These are phyloP conservation scores for Diadumene lineata DNA, from an alignment of 92 coral and sea anemone species.

Conservation along the genomic window DNA sequence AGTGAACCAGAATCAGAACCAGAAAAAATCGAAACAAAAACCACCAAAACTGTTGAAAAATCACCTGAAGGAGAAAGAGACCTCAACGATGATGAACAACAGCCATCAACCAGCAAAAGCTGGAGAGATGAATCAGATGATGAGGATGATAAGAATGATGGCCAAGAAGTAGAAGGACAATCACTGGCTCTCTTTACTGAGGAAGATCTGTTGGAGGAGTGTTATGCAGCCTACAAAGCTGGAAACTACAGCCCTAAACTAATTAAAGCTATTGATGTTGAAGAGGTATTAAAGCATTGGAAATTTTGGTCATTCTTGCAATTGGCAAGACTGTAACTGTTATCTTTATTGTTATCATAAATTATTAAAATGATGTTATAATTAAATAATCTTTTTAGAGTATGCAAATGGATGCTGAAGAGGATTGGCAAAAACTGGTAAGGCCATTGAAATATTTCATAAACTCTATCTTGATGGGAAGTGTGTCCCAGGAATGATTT, in stretches of 20 bases:
- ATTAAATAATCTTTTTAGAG: too few species aligned
- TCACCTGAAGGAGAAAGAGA: constrained; percentile 18
- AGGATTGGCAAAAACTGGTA: constrained; percentile 88
- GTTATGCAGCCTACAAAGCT: constrained; percentile 87
- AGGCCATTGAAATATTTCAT: constrained; percentile 20
- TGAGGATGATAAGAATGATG: constrained; percentile 31
- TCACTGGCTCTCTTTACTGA: constrained; percentile 70
- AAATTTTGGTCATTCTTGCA: too few species aligned
- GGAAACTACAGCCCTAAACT: constrained; percentile 92
- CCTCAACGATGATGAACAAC: constrained; percentile 27
- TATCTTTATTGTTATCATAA: too few species aligned
- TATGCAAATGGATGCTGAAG: constrained; percentile 70
- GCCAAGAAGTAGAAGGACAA: constrained; percentile 15
- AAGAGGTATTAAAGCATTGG: too few species aligned
- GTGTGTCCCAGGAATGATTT: too few species aligned
- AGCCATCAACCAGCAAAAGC: constrained; percentile 23
- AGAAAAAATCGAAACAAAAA: constrained; percentile 33
- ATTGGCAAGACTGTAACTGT: too few species aligned
- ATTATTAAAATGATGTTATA: too few species aligned
- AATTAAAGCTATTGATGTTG: constrained; percentile 80
- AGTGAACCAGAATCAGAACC: constrained; percentile 65
- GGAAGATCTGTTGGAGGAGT: constrained; percentile 85
- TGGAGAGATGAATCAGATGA: constrained; percentile 49
- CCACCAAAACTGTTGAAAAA: constrained; percentile 15
- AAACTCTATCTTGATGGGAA: too few species aligned